Base-by-base conservation (phyloP, 2,797 vertebrate genomes). In the Tenualosa ilisha region DNA sequence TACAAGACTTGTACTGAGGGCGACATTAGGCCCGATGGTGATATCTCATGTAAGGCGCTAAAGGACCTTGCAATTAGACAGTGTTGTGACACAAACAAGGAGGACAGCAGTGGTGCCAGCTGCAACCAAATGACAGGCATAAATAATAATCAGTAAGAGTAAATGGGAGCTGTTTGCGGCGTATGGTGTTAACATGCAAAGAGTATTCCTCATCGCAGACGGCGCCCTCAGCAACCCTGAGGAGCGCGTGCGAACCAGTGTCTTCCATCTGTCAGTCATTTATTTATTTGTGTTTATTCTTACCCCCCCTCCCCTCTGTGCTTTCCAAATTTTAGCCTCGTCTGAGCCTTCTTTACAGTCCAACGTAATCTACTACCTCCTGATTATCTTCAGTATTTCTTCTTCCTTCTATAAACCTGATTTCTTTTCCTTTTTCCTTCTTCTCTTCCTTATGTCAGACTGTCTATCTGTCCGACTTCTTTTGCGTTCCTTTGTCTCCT, bases 231-330 rank as follows among this genome's bases (percentile, higher is more conserved):
- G 84, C 85, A 83, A 81, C 53, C 83, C 82, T 84, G 2, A 20
- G 84, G 87, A 82, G 49, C 75, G 53, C 54, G 59, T 75, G 59
- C 86, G 83, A 85, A 65, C 72, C 54, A 65, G 53, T 86, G 54
- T 40, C 24, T 59, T 81, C 83, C 83, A 81, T 83, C 87, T 54
- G 85, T 81, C 83, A 15, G 72, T 81, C 82, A 83, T 72, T 84
- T 54, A 83, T 84, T 82, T 68, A 37, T 81, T 84, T 61, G 81
- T 46, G 81, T 85, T 85, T 83, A 59, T 63, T 82, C n/a, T 82
- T n/a, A 51, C 49, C 51, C 37, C 43, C 43, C 15, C 53, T 2
- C 53, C 22, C 81, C 22, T 79, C 72, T 82, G 61, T 37, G 22
- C 79, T 84, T 83, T 65, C 49, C 53, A 63, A 81, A n/a, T n/a